Evolutionary conservation across 2,113 vertebrate genomes (phyloP), one percentile per base, ranked within the genome.

Genomic region (Gallinago undulata): DNA sequence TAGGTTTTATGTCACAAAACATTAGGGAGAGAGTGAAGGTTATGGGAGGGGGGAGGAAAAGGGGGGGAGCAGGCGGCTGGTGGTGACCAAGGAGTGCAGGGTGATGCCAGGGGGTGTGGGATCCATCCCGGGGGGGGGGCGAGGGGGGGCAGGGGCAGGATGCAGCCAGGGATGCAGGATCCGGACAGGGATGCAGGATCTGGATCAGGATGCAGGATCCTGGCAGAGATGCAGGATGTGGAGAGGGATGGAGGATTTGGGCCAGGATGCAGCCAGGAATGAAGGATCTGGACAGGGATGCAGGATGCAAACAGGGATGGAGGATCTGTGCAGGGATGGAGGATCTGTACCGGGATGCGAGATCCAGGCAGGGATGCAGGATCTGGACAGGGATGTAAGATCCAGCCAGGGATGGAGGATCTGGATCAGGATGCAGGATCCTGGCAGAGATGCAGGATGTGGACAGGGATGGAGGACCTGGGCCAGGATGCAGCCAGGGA

Each of bases 1-100:
- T 37, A 85, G 97, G 97, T 97, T 98, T 98, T 97, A 90, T 98
- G 98, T 98, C 98, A 97, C 97, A 95, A 97, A 98, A 97, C 84
- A 92, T 98, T 98, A 97, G 96, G 19, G 87, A 96, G 97, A 18
- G 94, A 93, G 95, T 41, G 95, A 96, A 97, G 97, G 97, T 97
- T 89, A 83, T 9, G 31, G 93, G 60, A 78, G 15, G 80, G 41
- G 16, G 53, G 74, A 64, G 27, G 69, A 30, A 12, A 39, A 69
- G 35, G 5, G 35, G 5, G 47, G 45, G 24, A 78, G 96, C 15
- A 13, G 66, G 81, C 17, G 41, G 93, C n/a, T 50, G 17, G 50
- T 1, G 24, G 37, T 18, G 60, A 63, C 43, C n/a, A 39, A 2
- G 69, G 55, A 35, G 23, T 23, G 48, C 48, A 25, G 48, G 48